Base-by-base conservation (phyloP, 2,113 vertebrate species). In the Salminus brasiliensis region DNA sequence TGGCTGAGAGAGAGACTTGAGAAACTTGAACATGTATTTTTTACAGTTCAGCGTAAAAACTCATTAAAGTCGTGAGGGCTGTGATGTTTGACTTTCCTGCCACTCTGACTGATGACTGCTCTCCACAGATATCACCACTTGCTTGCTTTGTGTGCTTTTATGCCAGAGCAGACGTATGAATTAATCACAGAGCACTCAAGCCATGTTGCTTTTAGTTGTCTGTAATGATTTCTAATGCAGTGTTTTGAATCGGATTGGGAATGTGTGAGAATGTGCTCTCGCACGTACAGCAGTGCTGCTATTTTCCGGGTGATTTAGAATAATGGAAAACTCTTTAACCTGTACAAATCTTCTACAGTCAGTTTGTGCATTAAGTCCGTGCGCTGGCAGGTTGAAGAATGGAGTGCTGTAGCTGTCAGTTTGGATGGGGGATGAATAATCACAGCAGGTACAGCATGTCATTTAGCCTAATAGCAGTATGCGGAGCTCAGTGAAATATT, bases 91-190 rank as follows among this genome's bases (percentile, higher is more conserved):
- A 78, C 41, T 59, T 34, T 25, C 43, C 65, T 27, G 75, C 43
- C 34, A 69, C 10, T 13, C 41, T 59, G 65, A 69, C 15, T 52
- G 65, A 78, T 59, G 63, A 12, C 75, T 68, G 75, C 15, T 69
- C 47, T 12, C 16, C 21, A 43, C 65, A 55, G 63, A 32, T 66
- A 34, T 41, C 36, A 36, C 15, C 45, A 16, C 18, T 49, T 41
- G 4, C 45, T 2, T 49, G n/a, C 8, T 23, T 23, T 53, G 49
- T 23, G 21, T 66, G 62, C 15, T 21, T 66, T 39, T 66, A 66
- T 39, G 62, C 9, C 1, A 3, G 11, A 18, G 21, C 11, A 16
- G 29, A 32, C 18, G 16, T 8, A 66, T 66, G 62, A 66, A 66
- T 36, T 66, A 36, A 66, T 66, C 62, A 66, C 62, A 65, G 7